Base-by-base conservation (phyloP, 2,888 invertebrate species). In the Mesorhabditis sp. region DNA sequence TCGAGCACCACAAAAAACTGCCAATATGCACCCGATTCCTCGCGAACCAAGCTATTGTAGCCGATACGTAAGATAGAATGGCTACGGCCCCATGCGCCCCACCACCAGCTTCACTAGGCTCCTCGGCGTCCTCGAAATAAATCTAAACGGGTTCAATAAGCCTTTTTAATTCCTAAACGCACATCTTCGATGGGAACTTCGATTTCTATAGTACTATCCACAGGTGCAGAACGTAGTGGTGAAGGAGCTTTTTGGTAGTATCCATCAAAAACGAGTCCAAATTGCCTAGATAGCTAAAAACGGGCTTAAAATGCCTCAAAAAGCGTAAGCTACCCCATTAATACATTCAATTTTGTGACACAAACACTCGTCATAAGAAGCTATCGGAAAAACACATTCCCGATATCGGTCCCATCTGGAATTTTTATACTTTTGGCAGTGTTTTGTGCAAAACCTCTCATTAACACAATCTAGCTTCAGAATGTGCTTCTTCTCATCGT, bases 301-400 rank as follows among this genome's bases (percentile, higher is more conserved):
- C 7, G 7, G 7, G 10, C n/a, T 50, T 50, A 50, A n/a, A 50
- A 50, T 50, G 58, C 58, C n/a, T 50, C 58, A 50, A 50, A 13
- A 13, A 50, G n/a, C 28, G 28, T 28, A 28, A 28, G 28, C 28
- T 28, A 50, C 58, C 58, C 58, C 58, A 50, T 50, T 50, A 10
- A 50, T 13, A n/a, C 58, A 50, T 13, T 50, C 58, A 50, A 13
- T 50, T n/a, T 13, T 50, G 7, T n/a, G 58, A 50, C 58, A 50
- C 58, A 50, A 50, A 50, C 58, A 50, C n/a, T 50, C 58, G 58
- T 50, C 58, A 50, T 50, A 50, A 50, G 10, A 10, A 50, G 58
- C 58, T 13, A 50, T 50, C n/a, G 58, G 58, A 50, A 50, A 50
- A 50, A n/a, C 7, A n/a, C 58, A 50, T 50, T 50, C n/a, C 10